phyloP scores from a whole-genome alignment of 2,888 invertebrate species.

The Fissipunctia ypsillon region DNA sequence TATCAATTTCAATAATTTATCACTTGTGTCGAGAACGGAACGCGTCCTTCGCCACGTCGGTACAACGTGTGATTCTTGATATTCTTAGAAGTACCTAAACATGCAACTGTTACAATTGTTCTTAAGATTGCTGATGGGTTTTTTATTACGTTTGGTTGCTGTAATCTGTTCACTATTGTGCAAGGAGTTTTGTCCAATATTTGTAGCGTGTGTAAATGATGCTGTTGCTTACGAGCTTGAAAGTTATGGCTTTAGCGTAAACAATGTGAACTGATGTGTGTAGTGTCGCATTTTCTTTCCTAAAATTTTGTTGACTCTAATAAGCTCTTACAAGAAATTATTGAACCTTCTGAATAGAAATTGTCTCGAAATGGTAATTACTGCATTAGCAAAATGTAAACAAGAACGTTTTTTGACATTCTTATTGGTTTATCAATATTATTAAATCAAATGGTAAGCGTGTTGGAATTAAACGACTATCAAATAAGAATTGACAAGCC shows the following conservation, averaged over 20 bases:
- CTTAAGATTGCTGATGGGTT: conserved; percentile 61
- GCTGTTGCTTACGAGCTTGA: conserved; percentile 36
- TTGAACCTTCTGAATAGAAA: conserved; percentile 5
- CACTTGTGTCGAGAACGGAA: conserved; percentile 83
- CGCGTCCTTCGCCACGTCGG: conserved; percentile 83
- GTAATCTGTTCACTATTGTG: conserved; percentile 37
- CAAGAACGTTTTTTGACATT: background rate
- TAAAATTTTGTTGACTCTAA: background rate
- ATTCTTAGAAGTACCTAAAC: conserved; percentile 78
- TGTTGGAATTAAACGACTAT: background rate
- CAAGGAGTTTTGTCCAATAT: conserved; percentile 50
- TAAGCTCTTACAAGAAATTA: background rate
- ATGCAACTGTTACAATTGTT: conserved; percentile 64
- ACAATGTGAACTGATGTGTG: conserved; percentile 4
- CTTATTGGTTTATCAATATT: background rate
- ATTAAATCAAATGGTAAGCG: too few species aligned
- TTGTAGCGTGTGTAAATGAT: conserved; percentile 14
- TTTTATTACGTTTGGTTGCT: conserved; percentile 50
- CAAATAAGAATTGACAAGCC: conserved; percentile 7
- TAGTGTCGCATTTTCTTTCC: conserved; percentile 20
- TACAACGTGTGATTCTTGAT: conserved; percentile 80
- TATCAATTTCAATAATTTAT: conserved; percentile 90
- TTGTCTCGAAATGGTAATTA: background rate
- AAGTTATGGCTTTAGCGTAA: conserved; percentile 19
- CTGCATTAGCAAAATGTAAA: background rate